A percentile compares a stretch with the other conserved stretches of the same genome.
These are phyloP conservation scores for Azemiops feae DNA, from an alignment of 2,113 vertebrate species.

Conservation along the genomic window DNA sequence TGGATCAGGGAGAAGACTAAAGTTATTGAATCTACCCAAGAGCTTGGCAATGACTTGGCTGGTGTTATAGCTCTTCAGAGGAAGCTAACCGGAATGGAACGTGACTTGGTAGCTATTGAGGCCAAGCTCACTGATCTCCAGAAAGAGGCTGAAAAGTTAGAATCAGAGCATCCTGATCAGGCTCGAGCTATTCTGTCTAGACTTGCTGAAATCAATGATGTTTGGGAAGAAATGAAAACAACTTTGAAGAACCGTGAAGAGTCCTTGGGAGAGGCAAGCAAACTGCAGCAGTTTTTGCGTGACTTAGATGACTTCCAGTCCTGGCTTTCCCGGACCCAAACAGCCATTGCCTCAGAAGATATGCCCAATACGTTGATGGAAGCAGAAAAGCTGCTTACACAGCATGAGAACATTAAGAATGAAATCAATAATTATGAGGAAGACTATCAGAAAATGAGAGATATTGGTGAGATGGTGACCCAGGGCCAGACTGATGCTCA, in stretches of 20 bases:
- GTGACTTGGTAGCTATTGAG: conserved; percentile 94
- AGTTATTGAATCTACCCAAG: conserved; percentile 98
- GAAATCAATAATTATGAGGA: conserved; percentile 98
- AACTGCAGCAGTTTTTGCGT: conserved; percentile 96
- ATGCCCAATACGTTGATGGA: conserved; percentile 95
- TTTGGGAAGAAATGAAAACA: conserved; percentile 98
- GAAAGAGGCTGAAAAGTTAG: conserved; percentile 89
- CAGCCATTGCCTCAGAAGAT: conserved; percentile 94
- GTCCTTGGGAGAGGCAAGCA: conserved; percentile 96
- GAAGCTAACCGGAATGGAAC: conserved; percentile 97
- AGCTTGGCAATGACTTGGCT: conserved; percentile 93
- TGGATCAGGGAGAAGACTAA: conserved; percentile 99
- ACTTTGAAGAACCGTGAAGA: conserved; percentile 93
- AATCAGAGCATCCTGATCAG: conserved; percentile 91
- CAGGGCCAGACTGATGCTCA: conserved; percentile 95
- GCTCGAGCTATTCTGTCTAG: conserved; percentile 88
- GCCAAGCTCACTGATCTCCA: conserved; percentile 92
- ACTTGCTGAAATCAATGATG: conserved; percentile 86
- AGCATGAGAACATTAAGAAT: conserved; percentile 96
- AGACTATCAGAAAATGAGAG: conserved; percentile 98
- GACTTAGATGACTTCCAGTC: conserved; percentile 98
- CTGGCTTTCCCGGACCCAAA: conserved; percentile 96
- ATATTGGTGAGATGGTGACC: conserved; percentile 99
- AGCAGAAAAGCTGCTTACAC: conserved; percentile 94
- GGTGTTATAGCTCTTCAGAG: conserved; percentile 98